Evolutionary conservation across 2,113 vertebrate genomes (phyloP), one percentile per base, ranked within the genome.

Genomic region (Delphinus delphis): DNA sequence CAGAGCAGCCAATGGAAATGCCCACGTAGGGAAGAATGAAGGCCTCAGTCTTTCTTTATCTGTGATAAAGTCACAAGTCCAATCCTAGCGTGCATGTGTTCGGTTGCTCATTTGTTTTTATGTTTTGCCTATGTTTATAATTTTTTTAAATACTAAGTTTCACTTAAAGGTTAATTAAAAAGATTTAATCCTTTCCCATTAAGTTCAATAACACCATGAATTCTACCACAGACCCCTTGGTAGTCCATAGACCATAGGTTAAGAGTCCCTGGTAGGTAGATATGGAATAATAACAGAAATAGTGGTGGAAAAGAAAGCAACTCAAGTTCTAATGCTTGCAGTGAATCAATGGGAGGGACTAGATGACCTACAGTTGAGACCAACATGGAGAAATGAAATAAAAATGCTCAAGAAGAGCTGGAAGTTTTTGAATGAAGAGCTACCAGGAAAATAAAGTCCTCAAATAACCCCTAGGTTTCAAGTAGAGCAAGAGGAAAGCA

Each of bases 381-480:
- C 82, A 97, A 88, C 55, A 85, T 83, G 91, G 81, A 96, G 23
- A 77, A 87, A 84, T 50, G n/a, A 63, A 91, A 84, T 68, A 96
- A 81, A 76, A 96, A 89, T 68, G 26, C 84, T 94, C 79, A 93
- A 96, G 94, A 97, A 92, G 67, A 94, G 41, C 90, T 76, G 44
- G 41, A 68, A 85, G 86, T 87, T 71, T 97, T 95, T 97, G 96
- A 97, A 95, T 97, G 47, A 93, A 94, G 88, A 84, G 58, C 87
- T 62, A 95, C 95, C 68, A 93, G 87, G 84, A 90, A 95, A 96
- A 90, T 84, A 95, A 96, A 97, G 50, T 62, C 83, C 93, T 96
- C 96, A 97, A 98, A 98, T 80, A 87, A 95, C 36, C 84, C 31
- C 28, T 21, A 90, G 31, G 63, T 83, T 96, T 95, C 97, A 82